Conservation (phyloP, 1,140 invertebrate genomes). For the Lepidostoma basale region DNA sequence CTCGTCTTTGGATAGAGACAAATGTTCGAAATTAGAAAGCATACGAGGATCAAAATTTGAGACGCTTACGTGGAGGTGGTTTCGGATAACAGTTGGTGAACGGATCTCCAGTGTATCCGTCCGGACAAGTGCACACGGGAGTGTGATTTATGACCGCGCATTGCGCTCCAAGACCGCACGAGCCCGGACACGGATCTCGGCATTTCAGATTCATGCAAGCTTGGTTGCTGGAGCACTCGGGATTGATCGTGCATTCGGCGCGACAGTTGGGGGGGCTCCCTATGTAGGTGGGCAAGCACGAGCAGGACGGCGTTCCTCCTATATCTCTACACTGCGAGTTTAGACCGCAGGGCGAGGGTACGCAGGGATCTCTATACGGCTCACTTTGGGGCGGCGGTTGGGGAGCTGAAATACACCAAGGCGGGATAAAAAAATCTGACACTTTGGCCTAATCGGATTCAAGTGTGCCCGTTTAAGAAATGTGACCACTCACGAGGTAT, state of each 20-base stretch:
- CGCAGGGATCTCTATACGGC: slow-evolving; percentile 67
- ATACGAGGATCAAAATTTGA: too few species aligned
- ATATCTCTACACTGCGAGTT: slow-evolving; percentile 70
- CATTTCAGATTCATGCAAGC: slow-evolving; percentile 76
- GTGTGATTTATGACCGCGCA: slow-evolving; percentile 73
- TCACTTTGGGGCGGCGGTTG: slow-evolving; percentile 45
- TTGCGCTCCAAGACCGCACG: slow-evolving; percentile 68
- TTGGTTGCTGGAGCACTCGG: slow-evolving; percentile 69
- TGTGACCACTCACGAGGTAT: slow-evolving; percentile 63
- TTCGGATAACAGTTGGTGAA: slow-evolving; percentile 64
- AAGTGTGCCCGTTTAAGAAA: too few species aligned
- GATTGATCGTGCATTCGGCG: slow-evolving; percentile 76
- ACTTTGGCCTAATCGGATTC: too few species aligned
- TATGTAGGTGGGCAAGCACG: slow-evolving; percentile 68
- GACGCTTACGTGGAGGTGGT: slow-evolving; percentile 45
- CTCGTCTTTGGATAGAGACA: too few species aligned
- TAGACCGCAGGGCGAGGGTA: slow-evolving; percentile 75
- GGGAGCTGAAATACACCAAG: slow-evolving; percentile 48
- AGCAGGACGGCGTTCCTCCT: slow-evolving; percentile 69
- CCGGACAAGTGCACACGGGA: slow-evolving; percentile 70
- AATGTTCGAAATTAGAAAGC: too few species aligned
- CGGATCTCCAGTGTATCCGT: slow-evolving; percentile 73
- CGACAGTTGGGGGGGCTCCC: slow-evolving; percentile 74
- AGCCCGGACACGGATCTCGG: slow-evolving; percentile 72
- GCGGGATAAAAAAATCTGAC: too few species aligned